These are phyloP conservation scores for Heliothis virescens DNA, from an alignment of 1,140 invertebrate species.

Conservation along the genomic window DNA sequence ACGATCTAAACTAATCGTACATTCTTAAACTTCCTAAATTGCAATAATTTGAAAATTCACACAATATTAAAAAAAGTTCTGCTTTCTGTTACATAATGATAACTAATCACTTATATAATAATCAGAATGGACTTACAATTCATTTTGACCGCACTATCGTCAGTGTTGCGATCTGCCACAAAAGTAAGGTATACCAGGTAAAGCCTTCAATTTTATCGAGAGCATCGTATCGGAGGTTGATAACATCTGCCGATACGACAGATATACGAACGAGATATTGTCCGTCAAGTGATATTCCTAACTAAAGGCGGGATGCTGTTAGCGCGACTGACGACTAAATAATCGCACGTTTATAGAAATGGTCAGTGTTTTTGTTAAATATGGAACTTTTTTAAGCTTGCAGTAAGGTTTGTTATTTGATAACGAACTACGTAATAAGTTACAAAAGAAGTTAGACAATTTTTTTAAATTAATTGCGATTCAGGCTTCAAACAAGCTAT, in stretches of 20 bases:
- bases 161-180: conserved; percentile 66
- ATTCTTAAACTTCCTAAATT: too few relatives aligned
- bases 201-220: conserved; percentile 78
- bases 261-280: conserved; percentile 67
- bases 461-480: too few relatives aligned
- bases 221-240: conserved; percentile 69
- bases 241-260: conserved; percentile 63
- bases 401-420: too few relatives aligned
- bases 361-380: background rate
- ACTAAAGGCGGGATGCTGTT: conserved; percentile 38
- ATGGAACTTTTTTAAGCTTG: background rate
- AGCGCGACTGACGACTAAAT: conserved; percentile 47
- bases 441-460: too few relatives aligned
- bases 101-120: background rate
- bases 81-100: background rate
- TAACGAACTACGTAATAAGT: too few relatives aligned
- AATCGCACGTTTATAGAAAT: conserved; percentile 5
- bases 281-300: conserved; percentile 67
- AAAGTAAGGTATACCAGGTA: conserved; percentile 64
- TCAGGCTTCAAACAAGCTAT: too few relatives aligned
- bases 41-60: too few relatives aligned
- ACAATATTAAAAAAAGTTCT: too few relatives aligned
- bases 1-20: too few relatives aligned
- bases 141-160: conserved; percentile 73
- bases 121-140: conserved; percentile 64